Conservation (phyloP, 1,140 invertebrate species). For the Macrobrachium nipponense region DNA sequence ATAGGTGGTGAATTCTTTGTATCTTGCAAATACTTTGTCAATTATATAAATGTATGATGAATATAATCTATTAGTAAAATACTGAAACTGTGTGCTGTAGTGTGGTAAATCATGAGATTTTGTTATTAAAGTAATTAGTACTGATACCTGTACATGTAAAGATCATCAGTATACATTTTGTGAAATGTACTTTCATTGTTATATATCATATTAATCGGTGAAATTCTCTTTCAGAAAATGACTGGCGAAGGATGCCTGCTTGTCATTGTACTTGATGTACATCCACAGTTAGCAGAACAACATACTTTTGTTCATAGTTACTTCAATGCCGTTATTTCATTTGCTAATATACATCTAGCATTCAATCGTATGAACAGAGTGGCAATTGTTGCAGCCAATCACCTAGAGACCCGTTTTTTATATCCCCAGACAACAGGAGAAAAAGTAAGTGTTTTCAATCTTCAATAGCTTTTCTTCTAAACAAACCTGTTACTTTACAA, state of each 20-base stretch:
- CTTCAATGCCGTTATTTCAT: constrained; percentile 48
- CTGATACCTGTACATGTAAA: too few relatives aligned
- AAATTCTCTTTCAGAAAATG: constrained; percentile 19
- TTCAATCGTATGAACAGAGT: constrained; percentile 48
- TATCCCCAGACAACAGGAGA: constrained; percentile 38
- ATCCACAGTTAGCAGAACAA: constrained; percentile 49
- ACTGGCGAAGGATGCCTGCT: constrained; percentile 40
- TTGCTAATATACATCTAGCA: constrained; percentile 59
- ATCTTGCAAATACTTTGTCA: too few relatives aligned
- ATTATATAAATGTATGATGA: too few relatives aligned
- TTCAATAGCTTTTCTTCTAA: too few relatives aligned
- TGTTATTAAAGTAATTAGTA: too few relatives aligned
- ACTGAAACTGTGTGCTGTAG: too few relatives aligned
- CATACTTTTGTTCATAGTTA: constrained; percentile 38
- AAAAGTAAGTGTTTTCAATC: neutral
- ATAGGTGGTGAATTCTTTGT: too few relatives aligned
- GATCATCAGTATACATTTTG: neutral
- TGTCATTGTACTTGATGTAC: constrained; percentile 58
- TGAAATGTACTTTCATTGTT: neutral
- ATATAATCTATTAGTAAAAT: too few relatives aligned
- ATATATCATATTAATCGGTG: neutral
- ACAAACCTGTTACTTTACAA: too few relatives aligned
- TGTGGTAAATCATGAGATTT: too few relatives aligned
- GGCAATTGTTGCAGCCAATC: constrained; percentile 54
- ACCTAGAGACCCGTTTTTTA: constrained; percentile 53